Base-by-base conservation (phyloP, 2,797 vertebrate species). In the Distichodus sexfasciatus region DNA sequence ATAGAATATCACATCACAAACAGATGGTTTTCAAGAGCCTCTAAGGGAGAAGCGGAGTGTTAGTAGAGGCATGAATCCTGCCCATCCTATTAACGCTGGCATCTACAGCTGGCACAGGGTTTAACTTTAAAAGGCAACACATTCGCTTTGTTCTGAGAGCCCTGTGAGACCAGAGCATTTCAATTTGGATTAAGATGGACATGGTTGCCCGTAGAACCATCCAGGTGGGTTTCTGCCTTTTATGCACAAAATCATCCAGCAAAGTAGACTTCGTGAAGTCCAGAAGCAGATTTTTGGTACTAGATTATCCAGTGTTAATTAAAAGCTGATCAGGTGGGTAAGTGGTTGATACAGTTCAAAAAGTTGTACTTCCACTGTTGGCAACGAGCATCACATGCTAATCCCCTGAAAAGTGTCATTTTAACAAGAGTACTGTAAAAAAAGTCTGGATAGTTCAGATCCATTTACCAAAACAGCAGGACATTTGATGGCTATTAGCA, bases 361-460 rank as follows among this genome's bases (percentile, higher is more conserved):
- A 31, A 50, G 47, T n/a, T 0, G 2, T 21, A 48, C 35, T n/a
- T 35, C 3, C 15, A 24, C 7, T 65, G 41, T 43, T 26, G 33
- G 33, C 43, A 28, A 57, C 28, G n/a, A 57, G 24, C 24, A n/a
- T 23, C 63, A 15, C 15, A 44, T 1, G 4, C 53, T 72, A 55
- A 44, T 66, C 62, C 51, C 8, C 11, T 28, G 23, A 24, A 66
- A 54, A 48, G 41, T 35, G 28, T 59, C 70, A 36, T 23, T 44
- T 53, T 72, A 66, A 66, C 53, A 12, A 60, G 63, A 72, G 59
- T 72, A 33, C 54, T 66, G 66, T 72, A 28, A 44, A 23, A n/a
- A 53, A n/a, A 23, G 17, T 53, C 62, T 66, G 31, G 14, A n/a
- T 26, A 35, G 28, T 65, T 66, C 58, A 53, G 65, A 46, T 54